phyloP scores from a whole-genome alignment of 1,140 invertebrate species.

The Arctopsyche grandis region DNA sequence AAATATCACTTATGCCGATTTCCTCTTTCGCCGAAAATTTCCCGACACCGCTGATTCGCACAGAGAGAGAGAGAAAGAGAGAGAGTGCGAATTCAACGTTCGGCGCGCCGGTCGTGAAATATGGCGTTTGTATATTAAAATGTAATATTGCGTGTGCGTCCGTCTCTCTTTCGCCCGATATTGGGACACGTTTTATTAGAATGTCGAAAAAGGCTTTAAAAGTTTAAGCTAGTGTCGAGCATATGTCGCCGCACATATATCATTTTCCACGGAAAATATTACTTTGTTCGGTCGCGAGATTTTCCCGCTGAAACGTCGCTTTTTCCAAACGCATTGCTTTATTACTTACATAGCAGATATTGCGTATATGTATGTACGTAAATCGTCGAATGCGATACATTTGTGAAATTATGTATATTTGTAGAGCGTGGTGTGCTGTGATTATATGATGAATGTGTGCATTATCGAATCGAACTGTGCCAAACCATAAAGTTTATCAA shows the following conservation, averaged over 20 bases:
- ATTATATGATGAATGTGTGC: too few species aligned
- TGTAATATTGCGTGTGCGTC: neutral
- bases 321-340: conserved; percentile 1
- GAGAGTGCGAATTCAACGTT: neutral
- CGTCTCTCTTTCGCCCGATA: too few species aligned
- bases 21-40: neutral
- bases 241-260: conserved; percentile 28
- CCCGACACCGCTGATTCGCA: neutral
- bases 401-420: too few species aligned
- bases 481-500: too few species aligned
- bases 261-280: conserved; percentile 28
- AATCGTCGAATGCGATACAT: too few species aligned
- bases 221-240: conserved; percentile 14
- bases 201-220: conserved; percentile 23
- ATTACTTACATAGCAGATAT: neutral
- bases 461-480: too few species aligned
- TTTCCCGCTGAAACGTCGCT: conserved; percentile 9
- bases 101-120: neutral
- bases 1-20: conserved; percentile 28
- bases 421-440: too few species aligned
- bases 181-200: conserved; percentile 9
- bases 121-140: conserved; percentile 16
- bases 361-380: neutral
- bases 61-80: neutral
- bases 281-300: neutral